Evolutionary conservation across 2,888 invertebrate species (phyloP).

Genomic region (Leptinotarsa rubiginosa): DNA sequence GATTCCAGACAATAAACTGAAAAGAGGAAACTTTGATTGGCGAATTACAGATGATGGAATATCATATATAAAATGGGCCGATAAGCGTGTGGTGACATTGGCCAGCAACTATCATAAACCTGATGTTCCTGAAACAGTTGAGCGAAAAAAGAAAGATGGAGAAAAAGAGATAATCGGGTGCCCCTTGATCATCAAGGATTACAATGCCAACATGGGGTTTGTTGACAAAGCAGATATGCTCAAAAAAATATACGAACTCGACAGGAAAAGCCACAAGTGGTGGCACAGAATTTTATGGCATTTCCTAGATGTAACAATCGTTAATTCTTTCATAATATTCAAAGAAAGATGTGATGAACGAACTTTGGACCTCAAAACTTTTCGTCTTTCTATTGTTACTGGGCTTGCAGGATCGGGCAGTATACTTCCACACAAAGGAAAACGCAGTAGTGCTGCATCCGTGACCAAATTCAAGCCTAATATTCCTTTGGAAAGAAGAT

Average conservation of each 20-base stretch:
- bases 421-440: no score
- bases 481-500: no score
- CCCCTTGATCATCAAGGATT: slow-evolving; percentile 50
- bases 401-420: no score
- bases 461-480: no score
- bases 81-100: neutral
- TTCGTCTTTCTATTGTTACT: no score
- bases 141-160: neutral
- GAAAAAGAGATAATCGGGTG: neutral
- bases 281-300: slow-evolving; percentile 44
- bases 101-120: neutral
- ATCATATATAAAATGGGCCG: neutral
- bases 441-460: no score
- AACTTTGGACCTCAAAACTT: no score
- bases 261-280: slow-evolving; percentile 57
- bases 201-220: slow-evolving; percentile 56
- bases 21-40: slow-evolving; percentile 3
- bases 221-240: slow-evolving; percentile 57
- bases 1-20: slow-evolving; percentile 14
- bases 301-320: slow-evolving; percentile 4
- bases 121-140: neutral
- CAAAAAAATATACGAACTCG: slow-evolving; percentile 52
- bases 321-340: slow-evolving; percentile 22
- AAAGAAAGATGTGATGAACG: slow-evolving; percentile 1
- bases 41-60: neutral